Evolutionary conservation across 2,797 vertebrate genomes (phyloP), one percentile per base, ranked within the genome.

Genomic region (Acipenser ruthenus): DNA sequence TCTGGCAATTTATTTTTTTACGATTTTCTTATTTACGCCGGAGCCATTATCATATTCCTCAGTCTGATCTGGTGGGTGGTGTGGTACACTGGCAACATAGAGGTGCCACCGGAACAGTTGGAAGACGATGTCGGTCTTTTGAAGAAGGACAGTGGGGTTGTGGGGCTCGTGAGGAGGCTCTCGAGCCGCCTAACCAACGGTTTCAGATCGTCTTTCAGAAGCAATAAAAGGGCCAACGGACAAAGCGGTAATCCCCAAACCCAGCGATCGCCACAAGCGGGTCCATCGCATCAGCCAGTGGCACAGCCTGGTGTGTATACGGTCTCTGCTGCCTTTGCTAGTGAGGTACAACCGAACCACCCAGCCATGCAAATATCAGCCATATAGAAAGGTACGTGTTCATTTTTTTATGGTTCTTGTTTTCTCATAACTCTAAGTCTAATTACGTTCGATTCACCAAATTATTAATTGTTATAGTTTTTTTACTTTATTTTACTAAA

Each of bases 51-150:
- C 74, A 89, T 96, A 77, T 94, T 97, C 83, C 76, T 95, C 70
- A 94, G 95, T 78, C 91, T 96, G 58, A 79, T 96, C 65, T 96
- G 94, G 93, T 97, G 95, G 95, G 86, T 96, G 58, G 95, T 95
- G 83, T 97, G 96, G 96, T 95, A 92, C 86, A 90, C 89, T 0
- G 93, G 94, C 49, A 98, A 97, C 85, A 85, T 96, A 73, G 93
- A 95, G 69, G 88, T 94, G 58, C 85, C 88, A 0, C 81, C 73
- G 0, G 89, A 87, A 49, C 89, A 88, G 71, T 83, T 91, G 60
- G 77, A 84, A 76, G 90, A 91, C 74, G 90, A 94, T 67, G 86
- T 88, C 6, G 91, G 86, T 0, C 69, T 90, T 1, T 70, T 79
- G 61, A 83, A 87, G 71, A 86, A 82, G 73, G 74, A 78, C 6